These are phyloP conservation scores for Mesodorylaimus sp. DNA, from an alignment of 2,888 invertebrate genomes.

Conservation along the genomic window DNA sequence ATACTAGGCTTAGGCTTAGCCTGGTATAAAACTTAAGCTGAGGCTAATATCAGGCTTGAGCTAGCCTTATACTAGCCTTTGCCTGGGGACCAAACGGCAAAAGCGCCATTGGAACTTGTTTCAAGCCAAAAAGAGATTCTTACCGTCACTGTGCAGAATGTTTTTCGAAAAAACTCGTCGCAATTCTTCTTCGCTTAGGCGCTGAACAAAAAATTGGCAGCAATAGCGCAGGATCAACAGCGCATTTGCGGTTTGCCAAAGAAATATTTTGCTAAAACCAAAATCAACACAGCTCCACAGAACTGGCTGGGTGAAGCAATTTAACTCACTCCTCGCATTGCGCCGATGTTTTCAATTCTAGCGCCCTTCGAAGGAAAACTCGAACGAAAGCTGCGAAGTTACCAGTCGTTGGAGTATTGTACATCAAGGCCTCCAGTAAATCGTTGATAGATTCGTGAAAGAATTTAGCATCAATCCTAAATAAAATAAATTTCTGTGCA, in stretches of 20 bases:
- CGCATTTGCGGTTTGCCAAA: constrained; percentile 86
- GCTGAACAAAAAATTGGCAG: constrained; percentile 71
- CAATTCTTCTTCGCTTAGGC: constrained; percentile 67
- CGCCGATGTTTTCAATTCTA: constrained; percentile 62
- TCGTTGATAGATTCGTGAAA: constrained; percentile 59
- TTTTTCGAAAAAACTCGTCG: constrained; percentile 47
- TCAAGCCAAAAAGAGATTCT: too few species aligned
- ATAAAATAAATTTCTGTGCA: too few species aligned
- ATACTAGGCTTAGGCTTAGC: too few species aligned
- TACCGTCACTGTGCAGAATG: too few species aligned
- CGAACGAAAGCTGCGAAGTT: constrained; percentile 72
- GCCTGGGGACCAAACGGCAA: too few species aligned
- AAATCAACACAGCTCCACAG: too few species aligned
- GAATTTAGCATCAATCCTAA: not conserved
- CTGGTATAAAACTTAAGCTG: too few species aligned
- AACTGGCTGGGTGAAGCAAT: not conserved
- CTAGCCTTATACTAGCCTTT: too few species aligned
- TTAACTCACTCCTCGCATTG: constrained; percentile 63
- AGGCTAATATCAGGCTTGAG: too few species aligned
- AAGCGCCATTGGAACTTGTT: too few species aligned
- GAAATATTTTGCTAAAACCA: constrained; percentile 52
- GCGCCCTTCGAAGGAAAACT: constrained; percentile 60
- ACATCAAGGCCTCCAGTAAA: constrained; percentile 53
- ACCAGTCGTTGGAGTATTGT: constrained; percentile 67
- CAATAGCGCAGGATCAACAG: constrained; percentile 62